Evolutionary conservation across 1,140 invertebrate species (phyloP), one percentile per base, ranked within the genome.

Genomic region (Palaemon carinicauda): DNA sequence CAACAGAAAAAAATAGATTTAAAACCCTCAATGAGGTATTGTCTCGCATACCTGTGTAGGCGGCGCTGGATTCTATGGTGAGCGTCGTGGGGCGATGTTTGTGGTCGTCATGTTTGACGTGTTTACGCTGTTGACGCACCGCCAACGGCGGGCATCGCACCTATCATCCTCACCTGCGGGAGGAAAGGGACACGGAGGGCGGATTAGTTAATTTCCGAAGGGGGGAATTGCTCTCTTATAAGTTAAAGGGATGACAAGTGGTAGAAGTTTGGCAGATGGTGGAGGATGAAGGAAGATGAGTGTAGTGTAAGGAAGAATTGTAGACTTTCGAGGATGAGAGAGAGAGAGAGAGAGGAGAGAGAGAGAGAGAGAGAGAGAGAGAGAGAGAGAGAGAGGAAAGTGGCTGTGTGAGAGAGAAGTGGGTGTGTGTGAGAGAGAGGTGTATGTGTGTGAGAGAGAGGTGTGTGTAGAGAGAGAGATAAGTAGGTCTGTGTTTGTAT

Each of bases 131-230:
- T 91, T 96, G 95, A 90, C 95, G 94, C 51, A 96, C 95, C 21
- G 95, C 95, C 91, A n/a, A 96, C 95, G 88, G 95, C 95, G 91
- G 95, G 95, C 95, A 96, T 96, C 77, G 95, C 95, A 88, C 95
- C 95, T 90, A 96, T 96, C 95, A 96, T 96, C 91, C 93, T 94
- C 89, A 89, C 90, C 80, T 90, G 89, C 29, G 10, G 71, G 50
- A 29, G 24, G n/a, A 31, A 24, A 33, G 12, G 60, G 1, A 27
- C 10, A 0, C 3, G n/a, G n/a, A n/a, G n/a, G n/a, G n/a, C n/a
- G n/a, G n/a, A n/a, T n/a, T n/a, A n/a, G n/a, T n/a, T n/a, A n/a
- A n/a, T n/a, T n/a, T n/a, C n/a, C n/a, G n/a, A n/a, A n/a, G n/a
- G n/a, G n/a, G n/a, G n/a, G n/a, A n/a, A n/a, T n/a, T n/a, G n/a